Evolutionary conservation across 2,888 invertebrate species (phyloP).

Genomic region (Sarcophaga rosellei): DNA sequence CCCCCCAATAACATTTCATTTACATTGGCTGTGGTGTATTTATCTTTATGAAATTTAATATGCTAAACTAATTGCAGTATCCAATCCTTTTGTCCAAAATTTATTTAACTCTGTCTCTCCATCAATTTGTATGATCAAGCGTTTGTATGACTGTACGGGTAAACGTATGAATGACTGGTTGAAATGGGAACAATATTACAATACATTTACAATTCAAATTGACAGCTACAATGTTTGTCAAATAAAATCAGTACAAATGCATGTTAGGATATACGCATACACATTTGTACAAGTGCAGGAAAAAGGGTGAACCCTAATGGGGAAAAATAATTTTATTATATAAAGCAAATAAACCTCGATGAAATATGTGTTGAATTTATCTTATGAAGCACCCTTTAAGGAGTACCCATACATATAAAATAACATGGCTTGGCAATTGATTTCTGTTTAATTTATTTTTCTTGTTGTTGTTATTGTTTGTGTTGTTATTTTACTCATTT

Average conservation of each 20-base stretch:
- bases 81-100: slow-evolving; percentile 50
- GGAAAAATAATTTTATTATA: too few relatives aligned
- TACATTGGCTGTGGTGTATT: slow-evolving; percentile 48
- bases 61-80: slow-evolving; percentile 63
- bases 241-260: slow-evolving; percentile 51
- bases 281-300: neutral
- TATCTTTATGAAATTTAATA: slow-evolving; percentile 62
- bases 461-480: slow-evolving; percentile 7
- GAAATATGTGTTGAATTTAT: too few relatives aligned
- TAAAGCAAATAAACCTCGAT: too few relatives aligned
- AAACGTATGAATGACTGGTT: neutral
- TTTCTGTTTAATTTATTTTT: slow-evolving; percentile 14
- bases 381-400: neutral
- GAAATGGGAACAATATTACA: neutral
- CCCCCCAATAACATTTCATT: slow-evolving; percentile 33
- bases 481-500: slow-evolving; percentile 36
- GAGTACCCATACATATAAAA: slow-evolving; percentile 19
- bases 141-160: neutral
- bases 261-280: neutral
- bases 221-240: slow-evolving; percentile 59
- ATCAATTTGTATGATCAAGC: neutral
- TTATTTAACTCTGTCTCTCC: slow-evolving; percentile 3
- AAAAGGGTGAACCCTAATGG: neutral
- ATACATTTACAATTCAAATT: slow-evolving; percentile 45
- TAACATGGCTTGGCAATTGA: slow-evolving; percentile 50